A percentile compares a stretch with the other conserved stretches of the same genome.
Evolutionary conservation across 2,888 invertebrate genomes (phyloP).

Genomic region (Lissocephala sabroskyi): DNA sequence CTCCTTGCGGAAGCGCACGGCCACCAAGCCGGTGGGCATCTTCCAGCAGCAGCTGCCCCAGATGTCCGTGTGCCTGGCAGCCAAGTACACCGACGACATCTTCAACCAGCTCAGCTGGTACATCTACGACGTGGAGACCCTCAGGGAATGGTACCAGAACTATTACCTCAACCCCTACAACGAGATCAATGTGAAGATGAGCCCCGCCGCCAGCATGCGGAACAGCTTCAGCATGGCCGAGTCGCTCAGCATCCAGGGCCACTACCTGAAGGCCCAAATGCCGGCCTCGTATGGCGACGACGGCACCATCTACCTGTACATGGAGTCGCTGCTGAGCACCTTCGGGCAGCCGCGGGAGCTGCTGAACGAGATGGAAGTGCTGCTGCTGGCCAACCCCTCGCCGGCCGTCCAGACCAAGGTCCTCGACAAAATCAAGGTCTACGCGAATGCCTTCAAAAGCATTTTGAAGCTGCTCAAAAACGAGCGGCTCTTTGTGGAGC

Average conservation of each 20-base stretch:
- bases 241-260: constrained; percentile 42
- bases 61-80: constrained; percentile 54
- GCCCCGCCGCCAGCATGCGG: constrained; percentile 13
- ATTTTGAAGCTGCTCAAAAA: constrained; percentile 43
- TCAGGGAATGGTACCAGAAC: constrained; percentile 49
- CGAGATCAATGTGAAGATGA: constrained; percentile 49
- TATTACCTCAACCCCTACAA: constrained; percentile 51
- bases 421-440: constrained; percentile 38
- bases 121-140: constrained; percentile 58
- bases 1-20: constrained; percentile 35
- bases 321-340: constrained; percentile 51
- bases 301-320: constrained; percentile 44
- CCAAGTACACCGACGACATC: constrained; percentile 35
- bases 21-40: constrained; percentile 55
- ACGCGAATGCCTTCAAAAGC: constrained; percentile 45
- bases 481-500: constrained; percentile 51
- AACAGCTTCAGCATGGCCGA: constrained; percentile 22
- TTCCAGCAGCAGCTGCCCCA: constrained; percentile 55
- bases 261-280: constrained; percentile 38
- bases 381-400: constrained; percentile 33
- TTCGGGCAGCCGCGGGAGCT: constrained; percentile 40
- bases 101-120: constrained; percentile 62
- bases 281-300: constrained; percentile 35
- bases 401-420: constrained; percentile 21
- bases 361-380: constrained; percentile 33